These are phyloP conservation scores for Diaphora mendica DNA, from an alignment of 2,888 invertebrate genomes.

Conservation along the genomic window DNA sequence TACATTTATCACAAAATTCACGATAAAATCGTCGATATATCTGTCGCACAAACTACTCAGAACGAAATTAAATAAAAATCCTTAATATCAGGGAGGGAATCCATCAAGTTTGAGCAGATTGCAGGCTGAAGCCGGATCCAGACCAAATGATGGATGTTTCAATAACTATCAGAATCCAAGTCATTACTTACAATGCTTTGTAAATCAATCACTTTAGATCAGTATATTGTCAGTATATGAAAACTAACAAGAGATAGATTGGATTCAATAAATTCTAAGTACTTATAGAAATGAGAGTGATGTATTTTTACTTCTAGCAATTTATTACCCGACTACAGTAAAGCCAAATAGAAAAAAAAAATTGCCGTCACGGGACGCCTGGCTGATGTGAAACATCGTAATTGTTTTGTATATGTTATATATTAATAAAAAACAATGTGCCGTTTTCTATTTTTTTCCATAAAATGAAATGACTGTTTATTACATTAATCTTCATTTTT, in stretches of 20 bases:
- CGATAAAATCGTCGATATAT: neutral
- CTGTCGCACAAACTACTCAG: neutral
- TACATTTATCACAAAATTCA: neutral
- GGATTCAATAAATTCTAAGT: neutral
- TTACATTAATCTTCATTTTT: no score
- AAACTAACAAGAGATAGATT: neutral
- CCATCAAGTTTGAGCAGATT: constrained; percentile 40
- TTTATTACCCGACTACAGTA: no score
- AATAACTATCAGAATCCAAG: constrained; percentile 20
- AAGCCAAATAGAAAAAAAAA: no score
- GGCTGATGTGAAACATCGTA: no score
- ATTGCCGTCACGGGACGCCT: no score
- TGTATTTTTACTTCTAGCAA: no score
- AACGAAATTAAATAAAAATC: constrained; percentile 10
- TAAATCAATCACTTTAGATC: constrained; percentile 20
- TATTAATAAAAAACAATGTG: no score
- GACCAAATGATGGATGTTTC: constrained; percentile 24
- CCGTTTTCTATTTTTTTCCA: no score
- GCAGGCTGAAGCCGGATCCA: constrained; percentile 1
- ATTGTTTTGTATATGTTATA: no score
- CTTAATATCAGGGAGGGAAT: constrained; percentile 21
- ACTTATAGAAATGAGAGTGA: no score
- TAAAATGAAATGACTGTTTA: no score
- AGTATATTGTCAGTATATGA: neutral
- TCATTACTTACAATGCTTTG: constrained; percentile 12